Evolutionary conservation across 2,113 vertebrate genomes (phyloP).

Genomic region (Steatornis caripensis): DNA sequence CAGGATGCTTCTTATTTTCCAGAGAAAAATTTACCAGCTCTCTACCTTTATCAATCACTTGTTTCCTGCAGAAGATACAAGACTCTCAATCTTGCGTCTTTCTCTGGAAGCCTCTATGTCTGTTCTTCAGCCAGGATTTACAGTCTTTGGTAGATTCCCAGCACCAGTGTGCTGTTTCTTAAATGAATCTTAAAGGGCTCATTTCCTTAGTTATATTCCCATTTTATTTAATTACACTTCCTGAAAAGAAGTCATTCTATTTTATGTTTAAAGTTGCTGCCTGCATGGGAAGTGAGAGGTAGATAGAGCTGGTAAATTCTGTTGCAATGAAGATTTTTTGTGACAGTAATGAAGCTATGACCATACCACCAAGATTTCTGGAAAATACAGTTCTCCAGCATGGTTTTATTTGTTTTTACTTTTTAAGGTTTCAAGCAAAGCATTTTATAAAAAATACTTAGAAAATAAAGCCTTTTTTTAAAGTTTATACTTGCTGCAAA

Average conservation of each 20-base stretch:
- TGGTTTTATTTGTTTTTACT: neutral
- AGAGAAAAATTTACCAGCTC: neutral
- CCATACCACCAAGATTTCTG: neutral
- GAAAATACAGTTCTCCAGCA: neutral
- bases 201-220: constrained; percentile 45
- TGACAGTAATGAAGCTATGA: neutral
- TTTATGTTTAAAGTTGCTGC: constrained; percentile 22
- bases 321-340: neutral
- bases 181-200: constrained; percentile 45
- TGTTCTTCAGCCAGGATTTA: constrained; percentile 25
- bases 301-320: neutral
- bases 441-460: neutral
- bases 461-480: neutral
- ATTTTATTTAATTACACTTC: constrained; percentile 57
- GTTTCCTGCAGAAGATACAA: neutral
- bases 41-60: neutral
- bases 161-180: neutral
- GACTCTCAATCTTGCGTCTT: neutral
- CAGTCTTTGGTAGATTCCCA: neutral
- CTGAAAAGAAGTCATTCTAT: constrained; percentile 36
- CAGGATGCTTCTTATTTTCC: neutral
- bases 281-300: neutral
- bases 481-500: neutral
- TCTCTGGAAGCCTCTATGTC: neutral
- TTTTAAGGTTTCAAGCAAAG: neutral